phyloP scores from a whole-genome alignment of 2,113 vertebrate species.

The Heliornis fulica region DNA sequence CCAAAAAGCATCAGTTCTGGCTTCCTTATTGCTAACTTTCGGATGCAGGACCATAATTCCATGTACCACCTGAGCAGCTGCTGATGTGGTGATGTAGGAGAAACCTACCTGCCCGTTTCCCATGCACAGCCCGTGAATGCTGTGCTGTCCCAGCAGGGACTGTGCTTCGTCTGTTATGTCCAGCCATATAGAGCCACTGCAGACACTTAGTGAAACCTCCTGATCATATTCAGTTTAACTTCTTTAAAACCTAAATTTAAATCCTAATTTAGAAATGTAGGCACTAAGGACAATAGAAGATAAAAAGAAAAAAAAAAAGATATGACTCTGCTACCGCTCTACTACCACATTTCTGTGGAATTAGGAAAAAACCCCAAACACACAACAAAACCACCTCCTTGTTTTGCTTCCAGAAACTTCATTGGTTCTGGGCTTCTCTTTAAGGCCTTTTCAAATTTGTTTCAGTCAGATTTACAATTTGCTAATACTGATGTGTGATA shows the following conservation, averaged over 20 bases:
- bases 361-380: background rate
- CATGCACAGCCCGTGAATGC: background rate
- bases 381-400: background rate
- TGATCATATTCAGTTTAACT: background rate
- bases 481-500: constrained; percentile 78
- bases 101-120: background rate
- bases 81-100: background rate
- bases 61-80: background rate
- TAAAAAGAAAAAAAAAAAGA: background rate
- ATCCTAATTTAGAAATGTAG: background rate
- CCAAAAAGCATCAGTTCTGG: background rate
- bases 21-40: background rate
- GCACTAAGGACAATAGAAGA: background rate
- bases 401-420: constrained; percentile 26
- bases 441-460: constrained; percentile 54
- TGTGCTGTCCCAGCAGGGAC: background rate
- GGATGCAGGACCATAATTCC: background rate
- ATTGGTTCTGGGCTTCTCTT: constrained; percentile 34
- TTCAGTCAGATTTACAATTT: constrained; percentile 77
- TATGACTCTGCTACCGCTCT: background rate
- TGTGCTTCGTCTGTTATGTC: background rate
- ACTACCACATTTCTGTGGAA: background rate
- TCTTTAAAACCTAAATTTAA: background rate
- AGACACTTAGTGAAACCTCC: background rate
- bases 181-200: background rate